These are phyloP conservation scores for Zaprionus lineosus DNA, from an alignment of 2,888 invertebrate species.

Conservation along the genomic window DNA sequence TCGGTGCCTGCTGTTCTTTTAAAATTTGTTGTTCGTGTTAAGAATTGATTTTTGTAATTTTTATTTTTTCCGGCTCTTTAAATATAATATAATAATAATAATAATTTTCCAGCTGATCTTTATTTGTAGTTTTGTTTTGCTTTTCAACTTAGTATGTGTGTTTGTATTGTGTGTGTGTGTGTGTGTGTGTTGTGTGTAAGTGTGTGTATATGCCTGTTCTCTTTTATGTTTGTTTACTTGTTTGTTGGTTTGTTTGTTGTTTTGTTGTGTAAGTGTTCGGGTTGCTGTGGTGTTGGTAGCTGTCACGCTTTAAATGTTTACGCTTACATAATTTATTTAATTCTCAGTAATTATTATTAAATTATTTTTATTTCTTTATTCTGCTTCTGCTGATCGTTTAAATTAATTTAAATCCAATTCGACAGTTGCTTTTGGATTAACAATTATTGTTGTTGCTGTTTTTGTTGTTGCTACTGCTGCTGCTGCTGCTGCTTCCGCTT, in stretches of 20 bases:
- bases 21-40: too few relatives aligned
- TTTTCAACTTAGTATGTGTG: slow-evolving; percentile 78
- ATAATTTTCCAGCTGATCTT: slow-evolving; percentile 77
- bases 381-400: slow-evolving; percentile 46
- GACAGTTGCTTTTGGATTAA: slow-evolving; percentile 28
- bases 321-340: slow-evolving; percentile 70
- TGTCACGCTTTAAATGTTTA: slow-evolving; percentile 73
- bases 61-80: slow-evolving; percentile 78
- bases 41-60: slow-evolving; percentile 72
- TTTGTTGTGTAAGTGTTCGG: slow-evolving; percentile 58
- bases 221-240: slow-evolving; percentile 49
- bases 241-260: slow-evolving; percentile 39
- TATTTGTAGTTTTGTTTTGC: slow-evolving; percentile 66
- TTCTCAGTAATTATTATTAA: slow-evolving; percentile 75
- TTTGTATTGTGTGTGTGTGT: background rate
- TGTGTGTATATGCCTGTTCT: slow-evolving; percentile 51
- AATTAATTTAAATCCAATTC: slow-evolving; percentile 48
- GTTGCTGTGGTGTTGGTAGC: slow-evolving; percentile 74
- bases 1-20: too few relatives aligned
- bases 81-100: slow-evolving; percentile 75
- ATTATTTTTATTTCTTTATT: slow-evolving; percentile 60
- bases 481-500: slow-evolving; percentile 8
- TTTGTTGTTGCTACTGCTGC: slow-evolving; percentile 17
- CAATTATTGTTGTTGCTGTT: slow-evolving; percentile 29
- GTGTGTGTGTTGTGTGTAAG: slow-evolving; percentile 28